phyloP scores from a whole-genome alignment of 1,140 invertebrate genomes.

The Akabosia matsudoensis region DNA sequence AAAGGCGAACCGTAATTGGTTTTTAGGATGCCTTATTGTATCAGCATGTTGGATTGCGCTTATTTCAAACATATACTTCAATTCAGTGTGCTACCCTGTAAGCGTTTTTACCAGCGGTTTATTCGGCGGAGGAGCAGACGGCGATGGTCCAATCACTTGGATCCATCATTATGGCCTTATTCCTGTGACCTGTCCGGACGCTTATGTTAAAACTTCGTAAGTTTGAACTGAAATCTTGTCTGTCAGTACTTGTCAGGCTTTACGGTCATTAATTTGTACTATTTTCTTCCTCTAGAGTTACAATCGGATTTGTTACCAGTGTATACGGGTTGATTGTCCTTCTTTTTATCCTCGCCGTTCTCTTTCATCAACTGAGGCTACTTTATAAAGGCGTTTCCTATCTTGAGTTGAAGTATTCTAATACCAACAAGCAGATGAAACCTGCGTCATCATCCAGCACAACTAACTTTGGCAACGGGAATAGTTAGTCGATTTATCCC shows the following conservation, averaged over 20 bases:
- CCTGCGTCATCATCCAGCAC: background rate
- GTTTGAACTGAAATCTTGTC: no score
- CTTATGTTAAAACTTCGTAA: conserved; percentile 34
- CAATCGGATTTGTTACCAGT: conserved; percentile 33
- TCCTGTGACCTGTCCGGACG: conserved; percentile 28
- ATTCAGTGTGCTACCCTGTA: conserved; percentile 29
- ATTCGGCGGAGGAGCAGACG: conserved; percentile 5
- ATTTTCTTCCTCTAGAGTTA: conserved; percentile 28
- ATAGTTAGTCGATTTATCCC: no score
- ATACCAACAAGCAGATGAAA: background rate
- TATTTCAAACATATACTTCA: conserved; percentile 24
- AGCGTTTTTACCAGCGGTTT: conserved; percentile 9
- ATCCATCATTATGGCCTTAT: conserved; percentile 22
- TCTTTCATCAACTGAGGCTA: conserved; percentile 33
- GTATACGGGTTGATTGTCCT: conserved; percentile 34
- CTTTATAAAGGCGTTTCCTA: conserved; percentile 39
- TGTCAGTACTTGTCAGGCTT: no score
- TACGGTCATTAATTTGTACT: no score
- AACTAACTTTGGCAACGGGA: no score
- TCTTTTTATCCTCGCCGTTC: conserved; percentile 32
- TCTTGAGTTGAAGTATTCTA: conserved; percentile 38
- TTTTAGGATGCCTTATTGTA: conserved; percentile 18
- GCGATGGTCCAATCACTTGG: background rate
- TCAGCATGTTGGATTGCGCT: conserved; percentile 24
- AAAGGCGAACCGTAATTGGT: conserved; percentile 31